Evolutionary conservation across 2,888 invertebrate genomes (phyloP), one percentile per base, ranked within the genome.

Genomic region (Frankliniella fusca): DNA sequence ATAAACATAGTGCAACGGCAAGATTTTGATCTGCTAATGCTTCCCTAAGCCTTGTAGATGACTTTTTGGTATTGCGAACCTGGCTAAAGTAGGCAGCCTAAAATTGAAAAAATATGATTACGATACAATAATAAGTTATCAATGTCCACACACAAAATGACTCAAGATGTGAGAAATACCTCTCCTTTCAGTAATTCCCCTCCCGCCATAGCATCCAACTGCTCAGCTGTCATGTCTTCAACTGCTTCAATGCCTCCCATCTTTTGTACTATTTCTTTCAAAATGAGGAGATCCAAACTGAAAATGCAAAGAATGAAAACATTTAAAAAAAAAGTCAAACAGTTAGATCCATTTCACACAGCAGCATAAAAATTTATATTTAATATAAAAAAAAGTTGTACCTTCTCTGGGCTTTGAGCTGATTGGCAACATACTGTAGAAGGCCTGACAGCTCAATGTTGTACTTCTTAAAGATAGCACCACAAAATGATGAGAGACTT

Each of bases 231-330:
- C 91, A 98, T 94, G 89, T 98, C 98, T 87, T 98, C 97, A 0
- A 95, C 94, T 0, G 98, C 94, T 89, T 99, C 99, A 82, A 99
- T 97, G 0, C 99, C 99, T 0, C 98, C 97, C 99, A 99, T 99
- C 90, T 98, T 99, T 89, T 98, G 97, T 80, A 99, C 96, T 85
- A 99, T 95, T 90, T 99, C 99, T 88, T 98, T 96, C 82, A 99
- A 90, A 85, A 99, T 94, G 50, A 99, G 90, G 85, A 97, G 90
- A 89, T 98, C 98, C 90, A 94, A 93, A 89, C 95, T 94, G 87
- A 84, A 88, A 27, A 27, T 9, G 27, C 23, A 76, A 12, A 76
- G 1, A 12, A 54, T 54, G 0, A 38, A 38, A 38, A 54, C 20
- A 9, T 5, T 54, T 54, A 12, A 54, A 15, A 38, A 38, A 38